Evolutionary conservation across 2,113 vertebrate species (phyloP).

Genomic region (Puffinus mauretanicus): DNA sequence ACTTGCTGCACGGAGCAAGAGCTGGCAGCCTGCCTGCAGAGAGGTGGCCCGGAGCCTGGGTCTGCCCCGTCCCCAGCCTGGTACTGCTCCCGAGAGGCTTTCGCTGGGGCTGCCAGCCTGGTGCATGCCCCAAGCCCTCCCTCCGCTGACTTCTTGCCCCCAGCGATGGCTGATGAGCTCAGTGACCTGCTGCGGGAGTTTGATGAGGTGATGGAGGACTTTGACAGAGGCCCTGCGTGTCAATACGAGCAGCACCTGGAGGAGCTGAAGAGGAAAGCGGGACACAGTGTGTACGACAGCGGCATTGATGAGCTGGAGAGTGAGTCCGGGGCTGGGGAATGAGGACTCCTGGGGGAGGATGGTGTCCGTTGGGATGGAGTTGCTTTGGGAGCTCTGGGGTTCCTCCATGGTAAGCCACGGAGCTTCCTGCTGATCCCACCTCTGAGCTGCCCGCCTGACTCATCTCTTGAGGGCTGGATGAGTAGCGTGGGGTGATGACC

Average conservation of each 20-base stretch:
- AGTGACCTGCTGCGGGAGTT: conserved; percentile 51
- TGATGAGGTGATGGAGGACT: conserved; percentile 46
- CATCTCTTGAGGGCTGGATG: not conserved
- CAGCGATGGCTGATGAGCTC: conserved; percentile 33
- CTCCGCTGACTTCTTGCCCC: not conserved
- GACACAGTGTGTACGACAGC: not conserved
- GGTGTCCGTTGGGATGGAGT: not conserved
- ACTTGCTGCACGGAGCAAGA: accelerated
- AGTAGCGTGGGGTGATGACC: not conserved
- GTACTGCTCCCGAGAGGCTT: not conserved
- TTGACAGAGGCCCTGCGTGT: not conserved
- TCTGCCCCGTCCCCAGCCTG: not conserved
- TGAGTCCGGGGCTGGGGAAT: not conserved
- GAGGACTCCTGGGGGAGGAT: not conserved
- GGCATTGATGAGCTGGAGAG: conserved; percentile 49
- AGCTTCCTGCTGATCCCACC: not conserved
- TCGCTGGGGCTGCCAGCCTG: not conserved
- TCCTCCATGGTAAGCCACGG: accelerated
- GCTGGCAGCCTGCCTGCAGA: not conserved
- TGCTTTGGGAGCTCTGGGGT: not conserved
- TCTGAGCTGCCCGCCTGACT: not conserved
- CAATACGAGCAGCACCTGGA: conserved; percentile 53
- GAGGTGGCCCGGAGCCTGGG: not conserved
- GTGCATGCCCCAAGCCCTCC: accelerated
- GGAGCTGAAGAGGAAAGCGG: conserved; percentile 22